Evolutionary conservation across 2,888 invertebrate species (phyloP).

Genomic region (Rosalia funebris): DNA sequence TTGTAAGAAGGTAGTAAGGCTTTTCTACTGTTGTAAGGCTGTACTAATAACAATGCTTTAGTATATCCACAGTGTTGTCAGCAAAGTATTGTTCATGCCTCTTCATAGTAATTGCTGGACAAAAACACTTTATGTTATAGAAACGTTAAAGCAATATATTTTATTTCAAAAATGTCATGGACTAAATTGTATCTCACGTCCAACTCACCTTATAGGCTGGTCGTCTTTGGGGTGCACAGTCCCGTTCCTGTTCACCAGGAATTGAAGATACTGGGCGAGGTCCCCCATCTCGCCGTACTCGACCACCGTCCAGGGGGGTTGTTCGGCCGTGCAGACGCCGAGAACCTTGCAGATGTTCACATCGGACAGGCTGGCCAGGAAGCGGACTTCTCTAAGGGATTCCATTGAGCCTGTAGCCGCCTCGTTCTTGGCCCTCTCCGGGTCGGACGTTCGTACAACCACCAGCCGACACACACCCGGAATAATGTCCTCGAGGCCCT

Average conservation of each 20-base stretch:
- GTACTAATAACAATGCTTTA: too few relatives aligned
- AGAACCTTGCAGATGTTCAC: slow-evolving; percentile 74
- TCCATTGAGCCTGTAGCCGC: slow-evolving; percentile 61
- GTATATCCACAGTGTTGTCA: too few relatives aligned
- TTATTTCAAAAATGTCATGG: too few relatives aligned
- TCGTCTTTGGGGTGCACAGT: slow-evolving; percentile 54
- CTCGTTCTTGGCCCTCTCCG: slow-evolving; percentile 62
- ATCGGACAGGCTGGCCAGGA: slow-evolving; percentile 75
- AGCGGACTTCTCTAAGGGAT: slow-evolving; percentile 72
- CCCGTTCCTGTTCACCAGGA: slow-evolving; percentile 61
- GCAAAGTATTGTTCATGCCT: too few relatives aligned
- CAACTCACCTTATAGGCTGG: slow-evolving; percentile 58
- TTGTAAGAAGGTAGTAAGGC: too few relatives aligned
- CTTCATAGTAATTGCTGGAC: too few relatives aligned
- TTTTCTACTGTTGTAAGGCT: too few relatives aligned
- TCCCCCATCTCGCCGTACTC: slow-evolving; percentile 82
- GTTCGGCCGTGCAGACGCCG: slow-evolving; percentile 69
- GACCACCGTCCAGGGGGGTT: slow-evolving; percentile 75
- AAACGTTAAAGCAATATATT: too few relatives aligned
- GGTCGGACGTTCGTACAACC: slow-evolving; percentile 66
- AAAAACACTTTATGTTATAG: too few relatives aligned
- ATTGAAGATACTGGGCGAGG: slow-evolving; percentile 74
- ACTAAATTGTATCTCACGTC: too few relatives aligned
- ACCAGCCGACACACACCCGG: slow-evolving; percentile 66
- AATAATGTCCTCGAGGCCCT: slow-evolving; percentile 65